phyloP scores from a whole-genome alignment of 1,140 invertebrate genomes.

The Achatina immaculata region DNA sequence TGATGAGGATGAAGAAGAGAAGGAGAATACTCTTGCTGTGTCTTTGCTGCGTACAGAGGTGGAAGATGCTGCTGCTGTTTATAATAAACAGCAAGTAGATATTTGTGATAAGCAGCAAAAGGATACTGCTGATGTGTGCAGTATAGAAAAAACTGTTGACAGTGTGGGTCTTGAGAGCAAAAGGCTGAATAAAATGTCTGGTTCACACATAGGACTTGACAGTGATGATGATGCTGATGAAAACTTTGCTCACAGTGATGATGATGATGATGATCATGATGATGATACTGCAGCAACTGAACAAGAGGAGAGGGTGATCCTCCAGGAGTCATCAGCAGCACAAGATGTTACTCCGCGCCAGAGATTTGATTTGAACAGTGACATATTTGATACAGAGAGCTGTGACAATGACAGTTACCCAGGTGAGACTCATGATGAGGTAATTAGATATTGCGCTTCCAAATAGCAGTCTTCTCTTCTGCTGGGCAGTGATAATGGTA shows the following conservation, averaged over 20 bases:
- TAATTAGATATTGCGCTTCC: too few relatives aligned
- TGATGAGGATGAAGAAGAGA: slow-evolving; percentile 18
- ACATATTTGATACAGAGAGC: slow-evolving; percentile 25
- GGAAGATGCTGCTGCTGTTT: not conserved
- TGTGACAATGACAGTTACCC: too few relatives aligned
- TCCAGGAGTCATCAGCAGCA: not conserved
- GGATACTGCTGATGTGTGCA: not conserved
- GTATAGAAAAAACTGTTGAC: too few relatives aligned
- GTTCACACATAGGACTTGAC: not conserved
- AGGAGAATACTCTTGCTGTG: not conserved
- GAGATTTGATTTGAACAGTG: not conserved
- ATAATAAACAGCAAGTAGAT: too few relatives aligned
- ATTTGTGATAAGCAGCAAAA: not conserved
- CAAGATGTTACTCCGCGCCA: not conserved
- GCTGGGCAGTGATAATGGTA: too few relatives aligned
- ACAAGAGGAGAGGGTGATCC: too few relatives aligned
- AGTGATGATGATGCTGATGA: slow-evolving; percentile 23
- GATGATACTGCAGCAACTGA: not conserved
- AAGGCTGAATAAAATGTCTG: not conserved
- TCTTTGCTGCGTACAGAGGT: not conserved
- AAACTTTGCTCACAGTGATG: not conserved
- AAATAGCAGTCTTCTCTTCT: too few relatives aligned
- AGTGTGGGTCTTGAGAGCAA: too few relatives aligned
- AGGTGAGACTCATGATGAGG: too few relatives aligned
- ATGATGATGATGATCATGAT: not conserved